phyloP scores from a whole-genome alignment of 2,888 invertebrate species.

The Tetrapedia diversipes region DNA sequence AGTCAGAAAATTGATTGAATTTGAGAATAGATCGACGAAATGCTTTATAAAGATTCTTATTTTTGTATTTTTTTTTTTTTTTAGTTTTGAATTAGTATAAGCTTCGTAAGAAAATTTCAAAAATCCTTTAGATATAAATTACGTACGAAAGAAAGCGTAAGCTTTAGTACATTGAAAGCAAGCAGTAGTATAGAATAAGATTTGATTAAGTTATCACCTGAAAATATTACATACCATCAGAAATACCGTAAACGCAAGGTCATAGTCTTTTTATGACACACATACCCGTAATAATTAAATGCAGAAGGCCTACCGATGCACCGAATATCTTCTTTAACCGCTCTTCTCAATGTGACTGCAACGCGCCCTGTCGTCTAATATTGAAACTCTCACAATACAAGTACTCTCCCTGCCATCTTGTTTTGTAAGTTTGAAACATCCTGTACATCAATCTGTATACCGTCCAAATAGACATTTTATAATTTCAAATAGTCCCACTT shows the following conservation, averaged over 20 bases:
- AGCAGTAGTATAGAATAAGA: background rate
- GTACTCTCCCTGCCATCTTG: background rate
- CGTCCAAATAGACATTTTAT: background rate
- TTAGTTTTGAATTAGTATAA: background rate
- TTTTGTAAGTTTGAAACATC: background rate
- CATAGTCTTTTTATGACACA: constrained; percentile 7
- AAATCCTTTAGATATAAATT: background rate
- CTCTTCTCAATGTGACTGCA: background rate
- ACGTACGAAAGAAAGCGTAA: background rate
- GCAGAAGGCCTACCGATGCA: constrained; percentile 15
- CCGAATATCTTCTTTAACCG: background rate
- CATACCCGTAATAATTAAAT: constrained; percentile 36
- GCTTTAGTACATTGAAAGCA: background rate
- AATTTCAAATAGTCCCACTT: background rate
- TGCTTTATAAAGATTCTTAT: too few species aligned
- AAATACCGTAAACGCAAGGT: constrained; percentile 17
- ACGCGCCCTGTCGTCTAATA: background rate
- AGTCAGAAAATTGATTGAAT: background rate
- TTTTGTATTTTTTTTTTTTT: background rate
- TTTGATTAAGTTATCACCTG: background rate
- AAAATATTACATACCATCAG: constrained; percentile 27
- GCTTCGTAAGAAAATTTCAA: background rate
- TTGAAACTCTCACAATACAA: background rate
- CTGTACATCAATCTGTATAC: background rate
- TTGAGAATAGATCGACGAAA: background rate